Conservation (phyloP, 2,797 vertebrate species). For the Sebastes glaucus region DNA sequence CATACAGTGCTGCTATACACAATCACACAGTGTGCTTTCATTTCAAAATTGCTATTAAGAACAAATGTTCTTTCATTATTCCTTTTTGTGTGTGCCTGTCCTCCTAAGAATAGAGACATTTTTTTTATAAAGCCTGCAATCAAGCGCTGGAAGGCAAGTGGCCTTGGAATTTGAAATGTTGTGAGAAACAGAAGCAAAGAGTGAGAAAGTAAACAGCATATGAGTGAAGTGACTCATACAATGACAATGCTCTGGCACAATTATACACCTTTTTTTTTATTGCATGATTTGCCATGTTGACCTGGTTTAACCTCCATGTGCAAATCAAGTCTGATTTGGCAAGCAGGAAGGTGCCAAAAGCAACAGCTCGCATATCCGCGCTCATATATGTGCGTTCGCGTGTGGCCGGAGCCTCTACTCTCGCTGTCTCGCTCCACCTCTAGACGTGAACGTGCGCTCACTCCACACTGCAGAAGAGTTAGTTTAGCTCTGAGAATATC, state of each 20-base stretch:
- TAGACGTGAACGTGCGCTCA: too few species aligned
- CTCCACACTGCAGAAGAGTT: too few species aligned
- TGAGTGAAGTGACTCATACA: slow-evolving; percentile 22
- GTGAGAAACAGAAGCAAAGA: slow-evolving; percentile 22
- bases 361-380: background rate
- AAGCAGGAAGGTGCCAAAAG: background rate
- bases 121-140: slow-evolving; percentile 59
- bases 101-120: slow-evolving; percentile 47
- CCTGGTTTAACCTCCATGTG: background rate
- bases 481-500: too few species aligned
- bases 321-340: background rate
- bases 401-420: too few species aligned
- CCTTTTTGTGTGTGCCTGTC: slow-evolving; percentile 1
- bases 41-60: slow-evolving; percentile 50
- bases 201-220: slow-evolving; percentile 27
- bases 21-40: slow-evolving; percentile 44
- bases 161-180: slow-evolving; percentile 50
- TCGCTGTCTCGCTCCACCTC: too few species aligned
- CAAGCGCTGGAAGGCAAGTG: slow-evolving; percentile 30
- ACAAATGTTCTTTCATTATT: slow-evolving; percentile 62
- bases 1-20: slow-evolving; percentile 14
- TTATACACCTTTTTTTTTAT: background rate
- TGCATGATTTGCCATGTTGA: background rate
- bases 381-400: too few species aligned
- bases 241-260: slow-evolving; percentile 20